Percentiles rank a stretch among this genome's conserved stretches.
Evolutionary conservation across 2,888 invertebrate species (phyloP).

Genomic region (Strigamia crassipes): DNA sequence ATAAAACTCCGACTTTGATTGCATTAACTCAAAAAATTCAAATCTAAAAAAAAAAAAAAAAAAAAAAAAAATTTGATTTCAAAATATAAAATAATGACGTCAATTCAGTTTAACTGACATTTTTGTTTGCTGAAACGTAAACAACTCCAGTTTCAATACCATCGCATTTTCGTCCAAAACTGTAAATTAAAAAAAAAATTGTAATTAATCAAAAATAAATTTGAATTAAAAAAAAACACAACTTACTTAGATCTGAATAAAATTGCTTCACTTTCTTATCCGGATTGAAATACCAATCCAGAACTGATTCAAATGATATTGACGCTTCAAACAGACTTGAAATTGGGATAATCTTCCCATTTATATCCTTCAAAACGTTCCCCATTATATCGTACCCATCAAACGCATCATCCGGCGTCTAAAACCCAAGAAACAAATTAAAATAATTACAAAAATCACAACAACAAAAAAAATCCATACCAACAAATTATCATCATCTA

Average conservation of each 20-base stretch:
- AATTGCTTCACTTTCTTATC: not conserved
- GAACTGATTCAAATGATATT: not conserved
- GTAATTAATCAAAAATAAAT: not conserved
- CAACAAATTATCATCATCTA: not conserved
- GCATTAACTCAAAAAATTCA: not conserved
- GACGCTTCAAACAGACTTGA: not conserved
- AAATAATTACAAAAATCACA: not conserved
- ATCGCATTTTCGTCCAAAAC: not conserved
- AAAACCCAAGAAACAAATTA: not conserved
- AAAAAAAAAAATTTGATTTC: too few relatives aligned
- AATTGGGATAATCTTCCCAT: not conserved
- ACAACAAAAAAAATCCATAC: not conserved
- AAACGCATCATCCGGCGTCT: not conserved
- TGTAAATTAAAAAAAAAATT: not conserved
- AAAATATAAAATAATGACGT: too few relatives aligned
- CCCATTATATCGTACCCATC: not conserved
- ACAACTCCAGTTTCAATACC: not conserved
- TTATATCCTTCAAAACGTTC: not conserved
- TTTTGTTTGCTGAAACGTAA: not conserved
- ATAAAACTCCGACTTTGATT: not conserved
- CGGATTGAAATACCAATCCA: not conserved
- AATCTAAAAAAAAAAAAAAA: not conserved
- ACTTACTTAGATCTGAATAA: not conserved
- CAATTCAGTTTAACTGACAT: not conserved
- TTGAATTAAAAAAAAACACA: not conserved